Percentiles rank a stretch among this genome's conserved stretches.
These are phyloP conservation scores for Nematolebias whitei DNA, from an alignment of 2,113 vertebrate genomes.

Conservation along the genomic window DNA sequence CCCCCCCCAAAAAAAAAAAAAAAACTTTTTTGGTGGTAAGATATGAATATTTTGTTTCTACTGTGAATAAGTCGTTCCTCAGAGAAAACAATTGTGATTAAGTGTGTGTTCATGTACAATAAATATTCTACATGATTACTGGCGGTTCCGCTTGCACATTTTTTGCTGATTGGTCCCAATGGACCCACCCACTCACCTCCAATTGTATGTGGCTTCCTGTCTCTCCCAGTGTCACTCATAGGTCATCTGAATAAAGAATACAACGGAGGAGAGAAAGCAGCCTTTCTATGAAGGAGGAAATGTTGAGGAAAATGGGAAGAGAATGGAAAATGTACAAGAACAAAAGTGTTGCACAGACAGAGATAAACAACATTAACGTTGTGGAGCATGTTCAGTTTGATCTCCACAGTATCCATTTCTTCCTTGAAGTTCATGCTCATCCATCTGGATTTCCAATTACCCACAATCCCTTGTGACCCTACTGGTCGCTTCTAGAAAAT, in stretches of 20 bases:
- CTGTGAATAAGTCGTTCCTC: slow-evolving; percentile 11
- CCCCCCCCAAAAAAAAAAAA: too few relatives aligned
- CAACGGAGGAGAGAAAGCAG: background rate
- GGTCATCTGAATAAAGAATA: slow-evolving; percentile 28
- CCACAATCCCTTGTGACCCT: slow-evolving; percentile 70
- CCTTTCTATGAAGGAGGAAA: background rate
- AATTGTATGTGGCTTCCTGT: slow-evolving; percentile 27
- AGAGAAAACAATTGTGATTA: slow-evolving; percentile 23
- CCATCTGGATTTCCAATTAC: slow-evolving; percentile 80
- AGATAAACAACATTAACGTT: slow-evolving; percentile 58
- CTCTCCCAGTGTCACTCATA: slow-evolving; percentile 21
- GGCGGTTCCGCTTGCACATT: slow-evolving; percentile 40
- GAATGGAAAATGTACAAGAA: slow-evolving; percentile 25
- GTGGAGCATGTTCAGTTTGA: slow-evolving; percentile 55
- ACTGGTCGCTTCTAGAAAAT: slow-evolving; percentile 46
- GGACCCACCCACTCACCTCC: slow-evolving; percentile 38
- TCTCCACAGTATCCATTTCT: slow-evolving; percentile 62
- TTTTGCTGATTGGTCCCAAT: slow-evolving; percentile 52
- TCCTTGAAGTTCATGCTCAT: slow-evolving; percentile 68
- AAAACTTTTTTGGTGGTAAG: slow-evolving; percentile 9
- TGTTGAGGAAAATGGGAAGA: slow-evolving; percentile 21
- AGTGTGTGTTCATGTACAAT: slow-evolving; percentile 10
- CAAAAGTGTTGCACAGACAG: slow-evolving; percentile 21
- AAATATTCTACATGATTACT: slow-evolving; percentile 52
- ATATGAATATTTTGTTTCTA: background rate